Evolutionary conservation across 2,113 vertebrate genomes (phyloP).

Genomic region (Zosterops pallidus): DNA sequence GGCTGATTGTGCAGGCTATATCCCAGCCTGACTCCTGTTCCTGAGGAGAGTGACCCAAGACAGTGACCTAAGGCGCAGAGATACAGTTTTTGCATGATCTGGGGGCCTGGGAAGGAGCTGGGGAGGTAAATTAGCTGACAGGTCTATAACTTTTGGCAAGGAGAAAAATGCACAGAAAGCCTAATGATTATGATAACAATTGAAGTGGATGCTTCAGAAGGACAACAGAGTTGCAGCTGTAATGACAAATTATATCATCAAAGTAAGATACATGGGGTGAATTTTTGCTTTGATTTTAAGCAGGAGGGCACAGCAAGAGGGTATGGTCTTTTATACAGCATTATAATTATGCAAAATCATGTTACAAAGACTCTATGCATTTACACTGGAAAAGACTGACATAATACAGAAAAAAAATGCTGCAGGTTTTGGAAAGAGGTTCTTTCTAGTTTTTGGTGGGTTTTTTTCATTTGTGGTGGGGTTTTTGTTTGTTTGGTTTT

Average conservation of each 20-base stretch:
- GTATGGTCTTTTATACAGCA: background rate
- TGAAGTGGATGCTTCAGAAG: background rate
- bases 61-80: background rate
- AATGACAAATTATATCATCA: background rate
- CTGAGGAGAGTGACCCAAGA: background rate
- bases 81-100: background rate
- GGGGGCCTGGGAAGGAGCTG: background rate
- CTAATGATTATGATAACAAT: background rate
- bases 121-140: background rate
- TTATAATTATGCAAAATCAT: background rate
- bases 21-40: background rate
- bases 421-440: background rate
- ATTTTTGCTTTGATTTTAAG: background rate
- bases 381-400: background rate
- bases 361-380: background rate
- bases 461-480: background rate
- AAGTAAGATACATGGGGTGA: background rate
- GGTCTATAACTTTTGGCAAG: background rate
- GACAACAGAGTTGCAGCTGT: background rate
- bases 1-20: accelerated
- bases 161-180: background rate
- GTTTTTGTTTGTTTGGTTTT: background rate
- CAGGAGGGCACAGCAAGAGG: background rate
- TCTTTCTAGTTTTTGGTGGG: background rate
- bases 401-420: background rate